Evolutionary conservation across 2,113 vertebrate genomes (phyloP), one percentile per base, ranked within the genome.

Genomic region (Cettia cetti): DNA sequence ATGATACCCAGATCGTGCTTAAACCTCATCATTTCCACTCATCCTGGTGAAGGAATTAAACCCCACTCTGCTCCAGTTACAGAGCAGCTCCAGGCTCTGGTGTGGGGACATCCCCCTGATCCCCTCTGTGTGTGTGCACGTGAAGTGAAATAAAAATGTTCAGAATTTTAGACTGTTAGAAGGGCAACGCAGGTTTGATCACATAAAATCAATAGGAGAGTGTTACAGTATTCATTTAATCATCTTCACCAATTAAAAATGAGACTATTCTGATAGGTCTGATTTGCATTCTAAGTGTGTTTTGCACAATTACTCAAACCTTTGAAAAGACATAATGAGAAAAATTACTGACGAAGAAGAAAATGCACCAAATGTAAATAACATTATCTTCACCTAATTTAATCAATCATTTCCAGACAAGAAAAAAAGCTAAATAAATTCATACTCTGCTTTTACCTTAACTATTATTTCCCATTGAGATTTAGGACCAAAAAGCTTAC

Each of bases 361-460:
- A 96, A 90, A 85, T 71, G 24, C 57, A 82, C 33, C 39, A 94
- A 92, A 89, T 64, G 40, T 45, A 92, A 97, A 95, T 91, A 63
- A 94, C 92, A 85, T 95, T 91, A 96, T 89, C 91, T 82, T 89
- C 80, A 94, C 60, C 30, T 89, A 97, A 95, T 97, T 95, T 94
- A 96, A 95, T 94, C 61, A 95, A 81, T 94, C 78, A 90, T 94
- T 84, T 27, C 72, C 52, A 91, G 45, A 28, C 61, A 95, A 80
- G 66, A 76, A 95, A 96, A 89, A 96, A 18, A 89, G 31, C 86
- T 61, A 78, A 78, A 96, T 78, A 96, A 95, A 96, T 74, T 76
- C 40, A 94, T 39, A 81, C 40, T 87, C 71, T 53, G 63, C 59
- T 86, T 92, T 96, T n/a, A 40, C 27, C 47, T 90, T 72, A 53